phyloP scores from a whole-genome alignment of 2,888 invertebrate genomes.

The Nysson spinosus region DNA sequence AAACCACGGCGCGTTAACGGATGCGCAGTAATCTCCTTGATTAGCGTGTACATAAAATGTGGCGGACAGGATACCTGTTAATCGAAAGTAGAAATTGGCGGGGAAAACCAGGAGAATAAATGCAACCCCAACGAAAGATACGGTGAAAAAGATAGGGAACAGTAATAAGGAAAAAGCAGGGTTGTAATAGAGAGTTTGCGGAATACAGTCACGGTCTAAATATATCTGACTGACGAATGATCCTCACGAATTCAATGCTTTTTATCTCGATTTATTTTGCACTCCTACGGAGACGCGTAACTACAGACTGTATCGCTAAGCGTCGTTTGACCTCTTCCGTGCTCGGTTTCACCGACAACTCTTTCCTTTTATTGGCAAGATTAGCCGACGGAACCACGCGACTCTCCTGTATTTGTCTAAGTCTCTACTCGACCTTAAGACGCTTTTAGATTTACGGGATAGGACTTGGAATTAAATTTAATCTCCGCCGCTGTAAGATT shows the following conservation, averaged over 20 bases:
- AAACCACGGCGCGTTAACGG: no score
- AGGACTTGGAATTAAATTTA: conserved; percentile 7
- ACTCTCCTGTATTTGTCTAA: conserved; percentile 9
- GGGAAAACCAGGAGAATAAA: no score
- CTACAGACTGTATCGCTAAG: conserved; percentile 41
- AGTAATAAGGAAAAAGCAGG: conserved; percentile 1
- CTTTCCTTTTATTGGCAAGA: conserved; percentile 22
- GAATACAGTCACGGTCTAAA: conserved; percentile 45
- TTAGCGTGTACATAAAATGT: no score
- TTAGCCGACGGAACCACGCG: conserved; percentile 24
- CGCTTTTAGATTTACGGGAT: conserved; percentile 27
- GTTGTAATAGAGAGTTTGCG: conserved; percentile 13
- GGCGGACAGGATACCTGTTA: no score
- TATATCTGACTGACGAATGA: conserved; percentile 54
- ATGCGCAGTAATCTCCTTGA: no score
- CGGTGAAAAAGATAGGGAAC: neutral
- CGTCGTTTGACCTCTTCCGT: conserved; percentile 52
- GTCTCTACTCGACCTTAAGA: conserved; percentile 23
- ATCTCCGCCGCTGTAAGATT: conserved; percentile 8
- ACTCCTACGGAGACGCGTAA: conserved; percentile 31
- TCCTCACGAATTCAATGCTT: conserved; percentile 52
- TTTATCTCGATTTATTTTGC: conserved; percentile 46
- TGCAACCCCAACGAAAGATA: no score
- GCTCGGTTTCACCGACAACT: conserved; percentile 30
- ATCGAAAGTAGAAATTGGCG: no score